A percentile compares a stretch with the other conserved stretches of the same genome.
Conservation (phyloP, 2,797 vertebrate species). For the Cacajao melanocephalus region DNA sequence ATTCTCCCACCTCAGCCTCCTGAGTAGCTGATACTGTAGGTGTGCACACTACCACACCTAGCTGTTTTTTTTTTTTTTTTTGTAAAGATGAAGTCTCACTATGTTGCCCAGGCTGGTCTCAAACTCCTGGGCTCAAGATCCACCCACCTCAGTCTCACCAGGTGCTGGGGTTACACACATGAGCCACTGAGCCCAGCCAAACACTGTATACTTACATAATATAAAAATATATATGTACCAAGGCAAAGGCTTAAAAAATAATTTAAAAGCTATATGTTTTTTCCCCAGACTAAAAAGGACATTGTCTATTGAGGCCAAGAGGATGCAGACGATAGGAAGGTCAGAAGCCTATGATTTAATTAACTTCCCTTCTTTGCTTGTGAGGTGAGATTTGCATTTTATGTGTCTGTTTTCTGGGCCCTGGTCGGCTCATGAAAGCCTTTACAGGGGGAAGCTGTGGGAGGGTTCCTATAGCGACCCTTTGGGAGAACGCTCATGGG, state of each 20-base stretch:
- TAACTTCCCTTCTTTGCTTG: neutral
- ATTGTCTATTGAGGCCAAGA: constrained; percentile 49
- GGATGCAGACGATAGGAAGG: constrained; percentile 52
- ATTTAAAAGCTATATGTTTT: neutral
- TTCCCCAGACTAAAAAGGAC: constrained; percentile 21
- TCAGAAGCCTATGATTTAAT: constrained; percentile 36
- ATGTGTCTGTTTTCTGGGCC: constrained; percentile 41
- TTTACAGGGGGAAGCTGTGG: neutral
- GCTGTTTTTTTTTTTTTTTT: neutral
- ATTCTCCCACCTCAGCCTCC: too few species aligned
- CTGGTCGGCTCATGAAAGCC: constrained; percentile 69
- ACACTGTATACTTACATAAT: neutral
- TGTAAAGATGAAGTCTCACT: neutral
- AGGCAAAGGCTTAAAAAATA: neutral
- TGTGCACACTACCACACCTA: neutral
- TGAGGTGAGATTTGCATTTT: neutral
- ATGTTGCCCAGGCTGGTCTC: neutral
- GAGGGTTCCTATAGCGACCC: neutral
- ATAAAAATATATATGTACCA: neutral
- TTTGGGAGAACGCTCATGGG: constrained; percentile 20
- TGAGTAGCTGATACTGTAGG: too few species aligned
- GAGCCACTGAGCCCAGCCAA: neutral
- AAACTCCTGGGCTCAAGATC: neutral
- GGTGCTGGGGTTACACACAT: neutral
- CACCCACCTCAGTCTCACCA: neutral